Evolutionary conservation across 2,797 vertebrate genomes (phyloP), one percentile per base, ranked within the genome.

Genomic region (Rhinoraja longicauda): DNA sequence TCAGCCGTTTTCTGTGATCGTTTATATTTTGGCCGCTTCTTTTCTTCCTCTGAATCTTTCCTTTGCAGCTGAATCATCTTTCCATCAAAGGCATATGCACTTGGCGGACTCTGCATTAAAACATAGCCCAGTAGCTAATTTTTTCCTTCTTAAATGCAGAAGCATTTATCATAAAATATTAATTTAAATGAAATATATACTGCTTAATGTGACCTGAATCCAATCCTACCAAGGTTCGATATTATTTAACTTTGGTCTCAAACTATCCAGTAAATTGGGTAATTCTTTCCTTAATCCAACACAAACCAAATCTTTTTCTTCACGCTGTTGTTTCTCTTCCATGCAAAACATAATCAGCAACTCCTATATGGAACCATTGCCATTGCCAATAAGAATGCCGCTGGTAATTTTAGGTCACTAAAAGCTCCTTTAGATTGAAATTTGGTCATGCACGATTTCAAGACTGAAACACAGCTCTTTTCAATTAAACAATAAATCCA

Each of bases 11-110:
- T 98, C 5, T 97, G 98, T 24, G 97, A 94, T 88, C 98, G 96
- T 94, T 99, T 99, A 94, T 97, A 99, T 93, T 98, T 97, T 93
- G 98, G 98, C 93, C 98, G 99, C 96, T 99, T 99, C 95, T 97
- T 98, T 94, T 99, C 98, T 93, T 96, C 96, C 92, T 97, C 98
- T 93, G 94, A 94, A 76, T 97, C 96, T 93, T 95, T 21, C 94
- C 95, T 96, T 5, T 96, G 96, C 93, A 98, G 94, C 93, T 97
- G 96, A 94, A 94, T 97, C 94, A 97, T 97, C 79, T 96, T 96
- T 93, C 98, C 97, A 94, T 97, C 97, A 93, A 96, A 96, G 1
- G 94, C 94, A 73, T 73, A 92, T n/a, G 36, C 90, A 75, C 36
- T 29, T 17, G 70, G 70, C 4, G 90, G 67, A 95, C 97, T 94